Conservation (phyloP, 2,113 vertebrate genomes). For the Harpagus bidentatus region DNA sequence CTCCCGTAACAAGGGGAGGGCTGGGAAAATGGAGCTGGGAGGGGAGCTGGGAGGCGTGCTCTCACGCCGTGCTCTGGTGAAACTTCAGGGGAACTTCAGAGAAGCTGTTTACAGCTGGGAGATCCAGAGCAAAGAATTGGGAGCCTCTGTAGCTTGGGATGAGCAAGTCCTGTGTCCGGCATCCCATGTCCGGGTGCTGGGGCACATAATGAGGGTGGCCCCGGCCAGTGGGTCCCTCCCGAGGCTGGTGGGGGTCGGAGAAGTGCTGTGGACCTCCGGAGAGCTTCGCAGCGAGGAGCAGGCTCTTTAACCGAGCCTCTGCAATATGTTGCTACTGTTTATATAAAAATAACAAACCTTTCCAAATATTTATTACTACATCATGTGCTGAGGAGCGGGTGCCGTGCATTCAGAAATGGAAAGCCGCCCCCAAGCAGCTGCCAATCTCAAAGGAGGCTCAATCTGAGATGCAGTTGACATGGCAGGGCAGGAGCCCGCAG, state of each 20-base stretch:
- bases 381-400: conserved; percentile 22
- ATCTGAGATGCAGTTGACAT: accelerated
- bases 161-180: accelerated
- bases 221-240: background rate
- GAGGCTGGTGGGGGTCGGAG: background rate
- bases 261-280: accelerated
- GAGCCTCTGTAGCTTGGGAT: background rate
- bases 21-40: background rate
- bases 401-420: background rate
- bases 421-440: conserved; percentile 37
- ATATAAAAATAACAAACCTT: conserved; percentile 26
- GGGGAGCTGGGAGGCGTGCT: background rate
- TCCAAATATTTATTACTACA: conserved; percentile 38
- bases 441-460: background rate
- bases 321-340: background rate
- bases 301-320: background rate
- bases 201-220: background rate
- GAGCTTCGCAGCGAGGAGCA: background rate
- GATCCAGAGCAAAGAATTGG: accelerated
- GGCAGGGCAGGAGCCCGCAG: background rate
- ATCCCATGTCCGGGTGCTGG: accelerated
- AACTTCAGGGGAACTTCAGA: background rate
- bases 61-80: accelerated
- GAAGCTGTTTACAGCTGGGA: background rate
- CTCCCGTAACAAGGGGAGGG: accelerated